Percentiles rank a stretch among this genome's conserved stretches.
Evolutionary conservation across 30 jellyfish, hydroid and myxozoan species (phyloP).

Genomic region (Hydractinia symbiolongicarpus): DNA sequence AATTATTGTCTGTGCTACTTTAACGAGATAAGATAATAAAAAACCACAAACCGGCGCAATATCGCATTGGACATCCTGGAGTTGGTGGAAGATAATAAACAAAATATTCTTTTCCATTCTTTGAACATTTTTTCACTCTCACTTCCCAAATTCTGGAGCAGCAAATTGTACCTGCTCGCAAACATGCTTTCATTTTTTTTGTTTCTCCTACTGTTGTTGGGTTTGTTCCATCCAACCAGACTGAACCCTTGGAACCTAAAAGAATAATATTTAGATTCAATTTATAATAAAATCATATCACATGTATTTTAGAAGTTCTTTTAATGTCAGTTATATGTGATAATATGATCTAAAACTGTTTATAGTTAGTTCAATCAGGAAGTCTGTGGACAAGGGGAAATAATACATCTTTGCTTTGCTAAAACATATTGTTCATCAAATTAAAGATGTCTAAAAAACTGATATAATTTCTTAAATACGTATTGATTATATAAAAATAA

Average conservation of each 20-base stretch:
- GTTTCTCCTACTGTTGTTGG: conserved; percentile 58
- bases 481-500: too few relatives aligned
- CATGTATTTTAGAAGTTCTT: too few relatives aligned
- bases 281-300: too few relatives aligned
- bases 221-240: conserved; percentile 70
- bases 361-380: too few relatives aligned
- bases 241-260: conserved; percentile 62
- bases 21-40: not conserved
- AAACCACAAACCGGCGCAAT: conserved; percentile 77
- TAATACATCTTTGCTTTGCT: too few relatives aligned
- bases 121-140: conserved; percentile 47
- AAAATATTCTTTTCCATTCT: conserved; percentile 34
- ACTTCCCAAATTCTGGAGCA: conserved; percentile 52
- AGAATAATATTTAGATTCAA: not conserved
- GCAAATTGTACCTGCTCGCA: conserved; percentile 29
- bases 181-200: conserved; percentile 50
- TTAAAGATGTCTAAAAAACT: too few relatives aligned
- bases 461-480: too few relatives aligned
- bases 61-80: conserved; percentile 72
- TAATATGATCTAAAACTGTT: not conserved
- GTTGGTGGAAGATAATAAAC: conserved; percentile 53
- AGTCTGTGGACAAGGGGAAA: too few relatives aligned
- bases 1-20: too few relatives aligned
- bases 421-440: too few relatives aligned
- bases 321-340: too few relatives aligned